Conservation (phyloP, 2,888 invertebrate genomes). For the Drosophila monieri region DNA sequence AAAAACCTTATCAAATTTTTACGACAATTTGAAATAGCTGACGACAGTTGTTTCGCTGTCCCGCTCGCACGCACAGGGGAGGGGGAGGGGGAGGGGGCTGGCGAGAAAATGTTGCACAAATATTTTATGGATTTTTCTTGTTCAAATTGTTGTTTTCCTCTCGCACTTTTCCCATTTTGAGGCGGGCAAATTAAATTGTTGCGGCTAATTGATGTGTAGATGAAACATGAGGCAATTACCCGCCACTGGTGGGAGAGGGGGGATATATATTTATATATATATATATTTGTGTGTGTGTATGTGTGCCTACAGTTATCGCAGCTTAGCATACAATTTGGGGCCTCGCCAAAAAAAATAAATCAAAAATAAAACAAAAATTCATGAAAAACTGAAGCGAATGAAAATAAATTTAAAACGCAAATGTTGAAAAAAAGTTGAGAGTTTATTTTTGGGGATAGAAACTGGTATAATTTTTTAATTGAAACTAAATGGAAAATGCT, state of each 20-base stretch:
- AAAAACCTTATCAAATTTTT: conserved; percentile 70
- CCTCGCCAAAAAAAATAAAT: conserved; percentile 11
- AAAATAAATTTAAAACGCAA: background rate
- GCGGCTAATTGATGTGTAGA: conserved; percentile 71
- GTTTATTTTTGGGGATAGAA: background rate
- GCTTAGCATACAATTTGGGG: conserved; percentile 67
- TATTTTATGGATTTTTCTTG: conserved; percentile 71
- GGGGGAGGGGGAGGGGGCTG: too few relatives aligned
- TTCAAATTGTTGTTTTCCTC: conserved; percentile 41
- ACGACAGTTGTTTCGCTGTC: conserved; percentile 51
- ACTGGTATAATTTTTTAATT: background rate
- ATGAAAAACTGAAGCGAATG: background rate
- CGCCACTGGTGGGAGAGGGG: background rate
- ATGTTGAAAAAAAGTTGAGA: background rate
- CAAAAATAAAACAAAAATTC: conserved; percentile 9
- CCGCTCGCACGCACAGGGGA: conserved; percentile 7
- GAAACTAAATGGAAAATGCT: background rate
- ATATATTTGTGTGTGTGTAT: background rate
- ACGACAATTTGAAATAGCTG: conserved; percentile 74
- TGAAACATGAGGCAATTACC: conserved; percentile 48
- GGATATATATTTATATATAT: background rate
- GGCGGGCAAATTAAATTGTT: conserved; percentile 64
- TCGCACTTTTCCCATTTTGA: conserved; percentile 25
- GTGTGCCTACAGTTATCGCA: conserved; percentile 35
- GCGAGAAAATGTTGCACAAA: conserved; percentile 50